Evolutionary conservation across 2,113 vertebrate genomes (phyloP).

Genomic region (Kryptolebias marmoratus): DNA sequence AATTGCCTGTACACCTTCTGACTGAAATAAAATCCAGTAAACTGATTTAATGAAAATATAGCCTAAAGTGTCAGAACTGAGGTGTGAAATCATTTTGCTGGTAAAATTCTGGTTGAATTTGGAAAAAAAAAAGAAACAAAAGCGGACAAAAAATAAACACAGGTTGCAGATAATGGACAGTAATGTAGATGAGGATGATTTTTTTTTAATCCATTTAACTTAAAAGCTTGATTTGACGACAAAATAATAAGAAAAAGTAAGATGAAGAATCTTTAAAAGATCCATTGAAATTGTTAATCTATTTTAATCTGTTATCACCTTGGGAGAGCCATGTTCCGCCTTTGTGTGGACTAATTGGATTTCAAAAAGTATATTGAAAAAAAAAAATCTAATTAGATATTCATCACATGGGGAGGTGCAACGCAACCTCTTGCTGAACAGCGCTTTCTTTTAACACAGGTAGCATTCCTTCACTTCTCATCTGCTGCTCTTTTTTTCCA

Average conservation of each 20-base stretch:
- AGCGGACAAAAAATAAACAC: too few relatives aligned
- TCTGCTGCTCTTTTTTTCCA: not conserved
- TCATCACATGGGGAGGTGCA: constrained; percentile 69
- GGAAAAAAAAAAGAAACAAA: too few relatives aligned
- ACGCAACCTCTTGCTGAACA: constrained; percentile 38
- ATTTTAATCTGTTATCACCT: constrained; percentile 79
- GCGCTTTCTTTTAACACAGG: constrained; percentile 48
- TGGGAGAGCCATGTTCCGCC: constrained; percentile 55
- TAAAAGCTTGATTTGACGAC: constrained; percentile 57
- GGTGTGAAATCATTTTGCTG: too few relatives aligned
- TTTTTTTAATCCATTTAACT: constrained; percentile 25
- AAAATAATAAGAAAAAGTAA: constrained; percentile 59
- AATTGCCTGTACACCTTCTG: too few relatives aligned
- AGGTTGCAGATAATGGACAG: too few relatives aligned
- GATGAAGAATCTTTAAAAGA: constrained; percentile 64
- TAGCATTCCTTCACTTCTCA: constrained; percentile 27
- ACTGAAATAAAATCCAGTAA: too few relatives aligned
- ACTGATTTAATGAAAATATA: too few relatives aligned
- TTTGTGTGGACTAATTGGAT: constrained; percentile 73
- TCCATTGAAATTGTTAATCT: constrained; percentile 69
- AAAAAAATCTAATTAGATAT: constrained; percentile 76
- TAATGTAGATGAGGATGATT: constrained; percentile 1
- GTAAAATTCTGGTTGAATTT: too few relatives aligned
- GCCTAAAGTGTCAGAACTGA: too few relatives aligned
- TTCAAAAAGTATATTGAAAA: constrained; percentile 72